These are phyloP conservation scores for Tethya wilhelma DNA, from an alignment of 37 sponge, comb jelly and placozoan species.

Conservation along the genomic window DNA sequence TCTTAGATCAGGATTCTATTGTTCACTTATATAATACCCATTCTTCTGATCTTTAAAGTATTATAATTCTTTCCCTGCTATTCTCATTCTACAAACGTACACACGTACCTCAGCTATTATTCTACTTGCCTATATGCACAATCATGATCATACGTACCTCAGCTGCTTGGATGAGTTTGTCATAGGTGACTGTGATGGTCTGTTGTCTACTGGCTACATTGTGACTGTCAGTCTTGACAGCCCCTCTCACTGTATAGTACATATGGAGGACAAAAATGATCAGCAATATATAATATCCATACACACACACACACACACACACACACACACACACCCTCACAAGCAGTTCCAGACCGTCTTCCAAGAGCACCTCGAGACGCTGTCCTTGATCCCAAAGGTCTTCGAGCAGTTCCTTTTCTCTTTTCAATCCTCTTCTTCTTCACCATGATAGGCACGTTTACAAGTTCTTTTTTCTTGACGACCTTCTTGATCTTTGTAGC, in stretches of 20 bases:
- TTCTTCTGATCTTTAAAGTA: too few relatives aligned
- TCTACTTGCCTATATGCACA: too few relatives aligned
- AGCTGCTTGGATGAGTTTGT: conserved; percentile 49
- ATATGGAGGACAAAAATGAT: too few relatives aligned
- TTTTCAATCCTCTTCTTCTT: conserved; percentile 59
- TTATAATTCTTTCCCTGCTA: too few relatives aligned
- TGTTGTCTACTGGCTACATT: conserved; percentile 83
- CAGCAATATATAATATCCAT: too few relatives aligned
- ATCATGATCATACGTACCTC: conserved; percentile 59
- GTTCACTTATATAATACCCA: neutral
- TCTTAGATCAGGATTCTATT: neutral
- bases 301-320: too few relatives aligned
- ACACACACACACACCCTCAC: too few relatives aligned
- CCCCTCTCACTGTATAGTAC: conserved; percentile 1
- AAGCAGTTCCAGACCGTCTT: too few relatives aligned
- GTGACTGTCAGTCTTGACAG: conserved; percentile 38
- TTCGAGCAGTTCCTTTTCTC: conserved; percentile 20
- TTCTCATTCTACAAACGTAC: too few relatives aligned
- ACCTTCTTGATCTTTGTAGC: conserved; percentile 61
- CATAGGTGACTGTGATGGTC: conserved; percentile 66
- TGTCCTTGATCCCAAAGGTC: too few relatives aligned
- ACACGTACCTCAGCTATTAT: too few relatives aligned
- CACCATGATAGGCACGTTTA: conserved; percentile 70
- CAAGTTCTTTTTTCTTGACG: conserved; percentile 69
- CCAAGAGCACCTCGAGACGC: too few relatives aligned